These are phyloP conservation scores for Drosophila arizonae DNA, from an alignment of 1,140 invertebrate genomes.

Conservation along the genomic window DNA sequence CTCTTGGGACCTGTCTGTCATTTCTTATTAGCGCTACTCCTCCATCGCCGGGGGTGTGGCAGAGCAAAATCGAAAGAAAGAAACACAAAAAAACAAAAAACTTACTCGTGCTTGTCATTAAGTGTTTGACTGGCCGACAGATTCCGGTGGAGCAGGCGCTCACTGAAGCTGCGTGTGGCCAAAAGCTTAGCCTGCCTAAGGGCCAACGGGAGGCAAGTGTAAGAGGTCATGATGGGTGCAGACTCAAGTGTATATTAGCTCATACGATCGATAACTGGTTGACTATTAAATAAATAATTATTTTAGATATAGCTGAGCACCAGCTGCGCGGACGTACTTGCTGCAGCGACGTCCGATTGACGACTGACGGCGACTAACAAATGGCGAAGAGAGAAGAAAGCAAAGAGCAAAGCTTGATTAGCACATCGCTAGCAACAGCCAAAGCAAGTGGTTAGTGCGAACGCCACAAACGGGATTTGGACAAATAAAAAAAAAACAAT, in stretches of 20 bases:
- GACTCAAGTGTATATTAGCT: neutral
- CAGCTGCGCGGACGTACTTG: neutral
- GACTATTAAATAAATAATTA: neutral
- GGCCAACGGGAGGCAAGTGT: slow-evolving; percentile 13
- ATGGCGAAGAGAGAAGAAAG: neutral
- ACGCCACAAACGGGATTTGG: neutral
- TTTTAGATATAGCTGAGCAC: neutral
- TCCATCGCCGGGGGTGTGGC: neutral
- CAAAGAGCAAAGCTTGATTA: slow-evolving; percentile 25
- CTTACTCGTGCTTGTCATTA: slow-evolving; percentile 45
- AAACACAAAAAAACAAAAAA: slow-evolving; percentile 1
- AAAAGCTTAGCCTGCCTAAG: slow-evolving; percentile 3
- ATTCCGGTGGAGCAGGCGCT: slow-evolving; percentile 7
- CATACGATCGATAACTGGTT: slow-evolving; percentile 23
- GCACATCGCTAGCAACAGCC: slow-evolving; percentile 13
- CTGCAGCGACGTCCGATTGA: slow-evolving; percentile 8
- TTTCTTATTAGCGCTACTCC: neutral
- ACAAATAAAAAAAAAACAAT: neutral
- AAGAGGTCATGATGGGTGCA: slow-evolving; percentile 18
- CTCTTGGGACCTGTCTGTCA: slow-evolving; percentile 6
- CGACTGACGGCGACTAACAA: slow-evolving; percentile 17
- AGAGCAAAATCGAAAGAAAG: neutral
- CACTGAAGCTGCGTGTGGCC: neutral
- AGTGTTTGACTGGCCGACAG: slow-evolving; percentile 18
- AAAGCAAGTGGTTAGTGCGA: slow-evolving; percentile 12